Evolutionary conservation across 2,797 vertebrate species (phyloP), one percentile per base, ranked within the genome.

Genomic region (Steatocranus sp.): DNA sequence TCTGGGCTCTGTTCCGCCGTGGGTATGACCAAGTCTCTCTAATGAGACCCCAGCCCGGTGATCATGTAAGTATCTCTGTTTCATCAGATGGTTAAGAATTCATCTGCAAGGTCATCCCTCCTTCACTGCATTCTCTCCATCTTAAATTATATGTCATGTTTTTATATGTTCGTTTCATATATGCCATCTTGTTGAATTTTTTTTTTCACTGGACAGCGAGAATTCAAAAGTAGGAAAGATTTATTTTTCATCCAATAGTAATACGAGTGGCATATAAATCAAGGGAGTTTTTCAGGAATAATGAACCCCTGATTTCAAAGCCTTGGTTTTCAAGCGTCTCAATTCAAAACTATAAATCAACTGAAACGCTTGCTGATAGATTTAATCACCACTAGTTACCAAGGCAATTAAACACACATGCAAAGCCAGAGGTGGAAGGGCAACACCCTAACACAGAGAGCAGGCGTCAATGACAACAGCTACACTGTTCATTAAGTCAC

Each of bases 11-110:
- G 92, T 96, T 97, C 90, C 96, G 97, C 17, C 96, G 96, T 38
- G 97, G 96, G 15, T 98, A 97, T 38, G 96, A 97, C 93, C 98
- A 98, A 88, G 95, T 97, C 41, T 97, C 98, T 48, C 91, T 98
- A 83, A 98, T 98, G 97, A 97, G 97, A 86, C 97, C 96, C 2
- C 97, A 97, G 75, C 96, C 96, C 8, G 97, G 97, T 20, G 96
- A 97, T 88, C 95, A 97, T 94, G 98, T 99, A 93, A 97, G 96
- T 96, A 66, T 32, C 66, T 73, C 61, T 23, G 36, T 66, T 66
- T 61, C 54, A 70, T 76, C 25, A 38, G 73, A 81, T 34, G 1
- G 51, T 43, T 53, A 34, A 7, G 25, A 12, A 9, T 58, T 66
- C 61, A 18, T 34, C 46, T 20, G 3, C 27, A n/a, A 18, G 1